A percentile compares a stretch with the other conserved stretches of the same genome.
These are phyloP conservation scores for Ennomos quercinarius DNA, from an alignment of 2,888 invertebrate species.

Conservation along the genomic window DNA sequence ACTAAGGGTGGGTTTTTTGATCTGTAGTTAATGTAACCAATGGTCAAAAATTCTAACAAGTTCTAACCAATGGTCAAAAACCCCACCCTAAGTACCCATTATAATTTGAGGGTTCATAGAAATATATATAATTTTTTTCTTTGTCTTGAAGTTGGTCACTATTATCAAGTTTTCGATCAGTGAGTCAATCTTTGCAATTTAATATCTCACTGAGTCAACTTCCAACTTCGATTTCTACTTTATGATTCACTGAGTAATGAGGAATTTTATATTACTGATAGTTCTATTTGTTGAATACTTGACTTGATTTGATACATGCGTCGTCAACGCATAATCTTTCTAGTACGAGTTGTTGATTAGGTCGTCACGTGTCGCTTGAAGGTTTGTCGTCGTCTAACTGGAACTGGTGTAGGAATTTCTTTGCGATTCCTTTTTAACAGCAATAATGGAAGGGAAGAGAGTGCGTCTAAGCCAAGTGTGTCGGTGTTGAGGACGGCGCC, in stretches of 20 bases:
- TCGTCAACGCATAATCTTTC: too few species aligned
- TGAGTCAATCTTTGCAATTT: slow-evolving; percentile 52
- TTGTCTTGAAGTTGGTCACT: slow-evolving; percentile 2
- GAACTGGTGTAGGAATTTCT: too few species aligned
- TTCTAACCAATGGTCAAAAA: too few species aligned
- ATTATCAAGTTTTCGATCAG: slow-evolving; percentile 43
- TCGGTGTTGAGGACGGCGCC: slow-evolving; percentile 41
- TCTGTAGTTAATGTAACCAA: too few species aligned
- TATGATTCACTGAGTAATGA: slow-evolving; percentile 45
- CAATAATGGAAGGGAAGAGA: slow-evolving; percentile 18
- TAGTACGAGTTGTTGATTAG: too few species aligned
- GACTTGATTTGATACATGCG: neutral
- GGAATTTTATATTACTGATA: slow-evolving; percentile 17
- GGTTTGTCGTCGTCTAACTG: too few species aligned
- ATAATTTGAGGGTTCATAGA: neutral
- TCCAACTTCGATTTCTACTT: slow-evolving; percentile 26
- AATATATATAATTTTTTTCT: too few species aligned
- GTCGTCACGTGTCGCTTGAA: too few species aligned
- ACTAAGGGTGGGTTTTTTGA: too few species aligned
- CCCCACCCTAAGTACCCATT: too few species aligned
- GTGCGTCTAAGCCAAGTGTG: slow-evolving; percentile 10
- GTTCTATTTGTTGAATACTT: slow-evolving; percentile 6
- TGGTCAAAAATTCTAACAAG: too few species aligned
- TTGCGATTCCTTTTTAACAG: neutral
- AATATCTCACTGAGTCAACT: slow-evolving; percentile 34